These are phyloP conservation scores for Diglossa brunneiventris DNA, from an alignment of 2,113 vertebrate species.

Conservation along the genomic window DNA sequence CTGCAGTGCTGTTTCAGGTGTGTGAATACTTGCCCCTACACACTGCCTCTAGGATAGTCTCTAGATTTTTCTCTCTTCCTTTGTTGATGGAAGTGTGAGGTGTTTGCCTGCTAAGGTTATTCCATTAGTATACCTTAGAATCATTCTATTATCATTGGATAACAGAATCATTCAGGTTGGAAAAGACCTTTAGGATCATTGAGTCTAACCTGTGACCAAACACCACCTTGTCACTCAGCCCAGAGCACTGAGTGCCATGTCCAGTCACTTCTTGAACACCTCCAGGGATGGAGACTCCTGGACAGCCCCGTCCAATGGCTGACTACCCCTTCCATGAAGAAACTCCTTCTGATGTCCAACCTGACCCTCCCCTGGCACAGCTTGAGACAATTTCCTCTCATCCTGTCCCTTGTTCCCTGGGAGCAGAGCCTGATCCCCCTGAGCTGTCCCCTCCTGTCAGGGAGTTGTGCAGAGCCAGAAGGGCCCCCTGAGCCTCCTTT, in stretches of 20 bases:
- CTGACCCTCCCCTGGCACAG: rapidly evolving
- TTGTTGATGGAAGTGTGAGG: not conserved
- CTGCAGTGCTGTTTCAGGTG: not conserved
- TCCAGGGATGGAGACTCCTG: not conserved
- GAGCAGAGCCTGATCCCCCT: not conserved
- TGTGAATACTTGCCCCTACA: not conserved
- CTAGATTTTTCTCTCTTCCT: not conserved
- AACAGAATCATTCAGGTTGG: not conserved
- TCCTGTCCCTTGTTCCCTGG: not conserved
- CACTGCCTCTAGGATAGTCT: not conserved
- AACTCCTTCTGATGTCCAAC: not conserved
- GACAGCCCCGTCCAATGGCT: rapidly evolving
- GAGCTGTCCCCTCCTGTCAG: not conserved
- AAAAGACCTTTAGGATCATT: not conserved
- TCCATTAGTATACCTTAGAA: not conserved
- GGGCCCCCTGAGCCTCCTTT: not conserved
- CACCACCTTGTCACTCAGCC: not conserved
- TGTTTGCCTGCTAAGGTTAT: not conserved
- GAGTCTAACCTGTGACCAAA: not conserved
- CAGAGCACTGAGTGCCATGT: too few species aligned
- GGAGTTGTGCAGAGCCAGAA: not conserved
- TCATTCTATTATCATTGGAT: not conserved
- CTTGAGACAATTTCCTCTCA: rapidly evolving
- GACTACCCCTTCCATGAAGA: rapidly evolving
- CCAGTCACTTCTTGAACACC: not conserved